Percentiles rank a stretch among this genome's conserved stretches.
phyloP scores from a whole-genome alignment of 2,113 vertebrate genomes.

The Dromaius novaehollandiae region DNA sequence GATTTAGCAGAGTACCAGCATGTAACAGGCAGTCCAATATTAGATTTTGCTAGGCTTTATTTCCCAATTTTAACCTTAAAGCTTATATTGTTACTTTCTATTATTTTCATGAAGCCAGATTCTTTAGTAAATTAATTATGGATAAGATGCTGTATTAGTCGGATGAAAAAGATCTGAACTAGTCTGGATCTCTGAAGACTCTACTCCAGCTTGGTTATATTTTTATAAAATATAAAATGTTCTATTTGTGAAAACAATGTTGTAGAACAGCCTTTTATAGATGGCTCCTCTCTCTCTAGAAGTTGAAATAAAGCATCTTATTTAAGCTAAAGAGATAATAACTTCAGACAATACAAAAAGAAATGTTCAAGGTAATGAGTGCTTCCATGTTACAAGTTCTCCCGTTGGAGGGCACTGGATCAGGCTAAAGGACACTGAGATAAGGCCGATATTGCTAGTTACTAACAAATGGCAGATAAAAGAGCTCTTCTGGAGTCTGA shows the following conservation, averaged over 20 bases:
- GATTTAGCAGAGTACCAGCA: not conserved
- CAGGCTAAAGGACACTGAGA: conserved; percentile 76
- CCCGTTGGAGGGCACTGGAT: conserved; percentile 68
- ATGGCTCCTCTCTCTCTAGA: conserved; percentile 7
- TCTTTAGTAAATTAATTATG: not conserved
- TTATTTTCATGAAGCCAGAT: not conserved
- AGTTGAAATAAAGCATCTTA: conserved; percentile 31
- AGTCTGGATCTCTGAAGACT: not conserved
- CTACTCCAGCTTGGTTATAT: not conserved
- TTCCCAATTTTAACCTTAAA: not conserved
- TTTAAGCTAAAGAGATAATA: conserved; percentile 33
- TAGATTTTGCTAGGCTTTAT: not conserved
- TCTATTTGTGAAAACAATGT: not conserved
- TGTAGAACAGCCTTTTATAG: not conserved
- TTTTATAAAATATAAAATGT: not conserved
- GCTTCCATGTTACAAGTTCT: conserved; percentile 68
- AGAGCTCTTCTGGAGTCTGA: conserved; percentile 84
- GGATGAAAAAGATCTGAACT: not conserved
- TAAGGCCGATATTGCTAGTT: conserved; percentile 77
- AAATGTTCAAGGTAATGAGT: conserved; percentile 71
- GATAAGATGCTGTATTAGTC: not conserved
- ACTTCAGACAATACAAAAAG: conserved; percentile 42
- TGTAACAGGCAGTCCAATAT: not conserved
- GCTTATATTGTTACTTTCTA: not conserved
- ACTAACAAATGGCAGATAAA: conserved; percentile 83